phyloP scores from a whole-genome alignment of 2,888 invertebrate genomes.

The Aelia acuminata region DNA sequence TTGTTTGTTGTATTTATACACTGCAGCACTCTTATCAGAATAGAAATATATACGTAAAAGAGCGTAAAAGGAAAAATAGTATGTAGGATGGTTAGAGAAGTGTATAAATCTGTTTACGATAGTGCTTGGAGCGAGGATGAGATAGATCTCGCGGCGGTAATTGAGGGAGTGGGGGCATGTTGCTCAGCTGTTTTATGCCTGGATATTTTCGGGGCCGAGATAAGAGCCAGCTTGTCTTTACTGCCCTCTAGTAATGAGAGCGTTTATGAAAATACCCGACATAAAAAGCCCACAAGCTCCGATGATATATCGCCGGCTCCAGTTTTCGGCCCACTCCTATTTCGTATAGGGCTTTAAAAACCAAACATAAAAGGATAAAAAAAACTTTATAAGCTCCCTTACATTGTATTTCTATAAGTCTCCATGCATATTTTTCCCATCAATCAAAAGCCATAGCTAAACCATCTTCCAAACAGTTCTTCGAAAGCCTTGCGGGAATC shows the following conservation, averaged over 20 bases:
- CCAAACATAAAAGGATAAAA: slow-evolving; percentile 12
- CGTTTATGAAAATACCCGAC: slow-evolving; percentile 57
- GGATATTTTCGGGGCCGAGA: slow-evolving; percentile 40
- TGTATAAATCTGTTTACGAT: slow-evolving; percentile 31
- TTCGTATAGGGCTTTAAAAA: slow-evolving; percentile 2
- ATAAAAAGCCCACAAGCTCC: slow-evolving; percentile 52
- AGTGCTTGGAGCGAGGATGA: neutral
- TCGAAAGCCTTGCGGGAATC: neutral
- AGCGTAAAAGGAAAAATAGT: neutral
- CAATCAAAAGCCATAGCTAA: slow-evolving; percentile 15
- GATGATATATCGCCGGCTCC: slow-evolving; percentile 53
- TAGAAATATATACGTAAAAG: neutral
- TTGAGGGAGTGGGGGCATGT: neutral
- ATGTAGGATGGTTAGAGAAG: neutral
- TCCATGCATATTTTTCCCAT: neutral
- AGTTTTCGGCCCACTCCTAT: slow-evolving; percentile 57
- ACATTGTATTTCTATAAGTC: neutral
- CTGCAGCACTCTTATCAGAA: neutral
- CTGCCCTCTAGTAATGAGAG: slow-evolving; percentile 51
- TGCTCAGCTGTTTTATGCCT: slow-evolving; percentile 27
- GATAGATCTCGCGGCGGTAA: neutral
- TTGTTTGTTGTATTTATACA: neutral
- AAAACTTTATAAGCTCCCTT: slow-evolving; percentile 29
- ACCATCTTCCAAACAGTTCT: neutral
- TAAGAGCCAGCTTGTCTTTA: slow-evolving; percentile 50